These are phyloP conservation scores for Drosophila acutilabella DNA, from an alignment of 2,888 invertebrate genomes.

Conservation along the genomic window DNA sequence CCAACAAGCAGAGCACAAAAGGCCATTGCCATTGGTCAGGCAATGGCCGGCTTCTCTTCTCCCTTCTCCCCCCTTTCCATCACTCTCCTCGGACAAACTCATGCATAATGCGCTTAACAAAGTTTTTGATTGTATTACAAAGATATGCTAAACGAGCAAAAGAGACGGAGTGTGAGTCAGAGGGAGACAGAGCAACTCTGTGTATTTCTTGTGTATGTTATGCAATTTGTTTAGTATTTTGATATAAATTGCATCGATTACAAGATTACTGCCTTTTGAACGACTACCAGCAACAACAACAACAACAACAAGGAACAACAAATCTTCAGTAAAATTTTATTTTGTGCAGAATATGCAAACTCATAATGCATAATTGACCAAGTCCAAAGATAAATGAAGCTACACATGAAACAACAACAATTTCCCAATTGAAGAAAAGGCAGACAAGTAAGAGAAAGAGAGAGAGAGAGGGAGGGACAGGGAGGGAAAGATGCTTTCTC, in stretches of 20 bases:
- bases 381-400: constrained; percentile 23
- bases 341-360: constrained; percentile 6
- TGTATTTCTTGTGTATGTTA: constrained; percentile 43
- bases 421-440: neutral
- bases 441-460: neutral
- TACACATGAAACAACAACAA: neutral
- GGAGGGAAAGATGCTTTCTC: neutral
- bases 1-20: constrained; percentile 30
- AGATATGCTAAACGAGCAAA: constrained; percentile 40
- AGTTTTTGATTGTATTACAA: constrained; percentile 73
- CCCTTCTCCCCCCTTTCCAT: constrained; percentile 2
- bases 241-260: constrained; percentile 75
- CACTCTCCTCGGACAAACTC: constrained; percentile 19
- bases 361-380: constrained; percentile 46
- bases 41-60: constrained; percentile 4
- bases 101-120: constrained; percentile 72
- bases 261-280: constrained; percentile 52
- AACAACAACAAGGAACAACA: constrained; percentile 8
- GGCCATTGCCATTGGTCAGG: constrained; percentile 71
- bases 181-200: neutral
- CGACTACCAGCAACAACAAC: constrained; percentile 5
- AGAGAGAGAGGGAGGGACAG: neutral
- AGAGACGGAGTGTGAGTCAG: neutral
- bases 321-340: constrained; percentile 2
- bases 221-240: constrained; percentile 69